phyloP scores from a whole-genome alignment of 2,888 invertebrate species.

The Germaria angustata region DNA sequence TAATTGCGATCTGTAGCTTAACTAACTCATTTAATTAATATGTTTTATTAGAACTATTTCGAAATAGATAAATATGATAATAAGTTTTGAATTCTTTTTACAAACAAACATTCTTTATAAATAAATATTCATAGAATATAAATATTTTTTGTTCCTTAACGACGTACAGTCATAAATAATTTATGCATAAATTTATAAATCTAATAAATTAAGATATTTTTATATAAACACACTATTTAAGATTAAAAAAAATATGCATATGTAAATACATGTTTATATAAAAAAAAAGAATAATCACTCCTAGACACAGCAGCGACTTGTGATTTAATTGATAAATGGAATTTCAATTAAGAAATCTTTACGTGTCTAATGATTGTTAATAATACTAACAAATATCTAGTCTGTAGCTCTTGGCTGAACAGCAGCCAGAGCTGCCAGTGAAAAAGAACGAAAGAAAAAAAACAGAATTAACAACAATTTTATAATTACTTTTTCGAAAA shows the following conservation, averaged over 20 bases:
- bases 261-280: neutral
- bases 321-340: slow-evolving; percentile 48
- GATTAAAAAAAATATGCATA: slow-evolving; percentile 8
- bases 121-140: slow-evolving; percentile 20
- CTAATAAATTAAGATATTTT: slow-evolving; percentile 19
- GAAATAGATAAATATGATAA: slow-evolving; percentile 5
- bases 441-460: neutral
- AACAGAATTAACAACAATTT: slow-evolving; percentile 12
- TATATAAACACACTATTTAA: slow-evolving; percentile 14
- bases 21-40: neutral
- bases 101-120: neutral
- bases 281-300: slow-evolving; percentile 7
- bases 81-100: neutral
- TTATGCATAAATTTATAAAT: slow-evolving; percentile 30
- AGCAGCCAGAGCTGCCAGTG: neutral
- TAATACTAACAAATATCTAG: slow-evolving; percentile 34
- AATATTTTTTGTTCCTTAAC: neutral
- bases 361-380: slow-evolving; percentile 52
- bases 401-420: neutral
- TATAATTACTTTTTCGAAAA: slow-evolving; percentile 32
- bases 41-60: neutral
- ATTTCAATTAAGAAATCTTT: slow-evolving; percentile 58
- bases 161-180: slow-evolving; percentile 17
- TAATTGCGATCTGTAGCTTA: neutral
- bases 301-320: neutral